phyloP scores from a whole-genome alignment of 2,888 invertebrate genomes.

The Scaptomyza reducta region DNA sequence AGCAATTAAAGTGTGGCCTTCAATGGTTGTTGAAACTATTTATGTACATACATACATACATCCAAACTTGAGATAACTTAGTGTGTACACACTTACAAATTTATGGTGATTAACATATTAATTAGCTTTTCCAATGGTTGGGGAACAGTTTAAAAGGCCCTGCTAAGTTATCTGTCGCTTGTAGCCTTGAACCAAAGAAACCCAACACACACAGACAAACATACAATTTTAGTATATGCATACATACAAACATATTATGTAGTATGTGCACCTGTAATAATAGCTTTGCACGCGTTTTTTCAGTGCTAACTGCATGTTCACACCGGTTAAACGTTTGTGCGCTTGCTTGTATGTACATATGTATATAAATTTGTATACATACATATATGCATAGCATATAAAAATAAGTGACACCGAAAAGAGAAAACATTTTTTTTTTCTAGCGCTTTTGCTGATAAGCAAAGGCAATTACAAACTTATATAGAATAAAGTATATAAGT shows the following conservation, averaged over 20 bases:
- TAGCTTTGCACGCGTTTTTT: conserved; percentile 45
- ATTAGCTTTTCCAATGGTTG: conserved; percentile 2
- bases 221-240: too few relatives aligned
- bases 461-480: conserved; percentile 33
- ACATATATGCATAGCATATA: conserved; percentile 55
- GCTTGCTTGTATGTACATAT: not conserved
- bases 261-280: conserved; percentile 35
- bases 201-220: conserved; percentile 2
- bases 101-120: conserved; percentile 7
- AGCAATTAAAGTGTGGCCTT: conserved; percentile 44
- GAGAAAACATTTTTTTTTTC: conserved; percentile 65
- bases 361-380: conserved; percentile 6
- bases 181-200: conserved; percentile 42
- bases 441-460: conserved; percentile 73
- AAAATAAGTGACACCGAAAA: conserved; percentile 70
- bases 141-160: conserved; percentile 13
- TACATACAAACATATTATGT: not conserved
- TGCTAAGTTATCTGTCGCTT: conserved; percentile 4
- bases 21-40: conserved; percentile 1
- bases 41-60: conserved; percentile 13
- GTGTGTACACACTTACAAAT: conserved; percentile 14
- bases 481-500: conserved; percentile 5
- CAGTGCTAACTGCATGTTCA: conserved; percentile 34
- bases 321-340: conserved; percentile 11
- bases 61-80: conserved; percentile 5